Evolutionary conservation across 2,888 invertebrate species (phyloP), one percentile per base, ranked within the genome.

Genomic region (Malthinus seriepunctatus): DNA sequence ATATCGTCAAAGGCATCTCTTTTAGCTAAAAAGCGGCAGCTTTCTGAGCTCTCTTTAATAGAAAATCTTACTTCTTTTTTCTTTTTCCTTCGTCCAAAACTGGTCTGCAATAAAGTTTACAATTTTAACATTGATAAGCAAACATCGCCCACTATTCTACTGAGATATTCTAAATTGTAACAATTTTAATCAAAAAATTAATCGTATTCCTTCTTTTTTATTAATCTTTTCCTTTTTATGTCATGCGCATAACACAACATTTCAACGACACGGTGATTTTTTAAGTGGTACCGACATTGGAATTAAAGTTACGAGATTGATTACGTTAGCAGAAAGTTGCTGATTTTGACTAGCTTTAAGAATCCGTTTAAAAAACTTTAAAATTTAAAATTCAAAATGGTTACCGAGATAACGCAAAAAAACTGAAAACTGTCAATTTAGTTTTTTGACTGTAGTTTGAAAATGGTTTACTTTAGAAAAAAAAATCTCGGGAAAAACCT

Each of bases 31-130:
- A 77, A 78, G 76, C 76, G 73, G 74, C 75, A 72, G 73, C 68
- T 70, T 71, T 66, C 69, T 74, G 73, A 75, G 72, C 72, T 72
- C 70, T 73, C 62, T 74, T 73, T 73, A 75, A 71, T 76, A 73
- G 75, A 82, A 85, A 86, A 84, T 90, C 93, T 93, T 93, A 93
- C 93, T 92, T 93, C 93, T 93, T 93, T 93, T 91, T 93, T 93
- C 90, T 92, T 93, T 92, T 92, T 93, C 92, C 91, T 91, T 89
- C 93, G 91, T 90, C 93, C 93, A 91, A 90, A 91, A 89, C 88
- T 88, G 86, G 86, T 88, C 89, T 89, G 89, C 84, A 89, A 89
- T 87, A 78, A 79, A 79, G 78, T 77, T 77, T 73, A 74, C 68
- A 65, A 75, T 69, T 79, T 78, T 78, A 79, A 78, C 78, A 79